Evolutionary conservation across 2,888 invertebrate genomes (phyloP).

Genomic region (Trachelus stipa): DNA sequence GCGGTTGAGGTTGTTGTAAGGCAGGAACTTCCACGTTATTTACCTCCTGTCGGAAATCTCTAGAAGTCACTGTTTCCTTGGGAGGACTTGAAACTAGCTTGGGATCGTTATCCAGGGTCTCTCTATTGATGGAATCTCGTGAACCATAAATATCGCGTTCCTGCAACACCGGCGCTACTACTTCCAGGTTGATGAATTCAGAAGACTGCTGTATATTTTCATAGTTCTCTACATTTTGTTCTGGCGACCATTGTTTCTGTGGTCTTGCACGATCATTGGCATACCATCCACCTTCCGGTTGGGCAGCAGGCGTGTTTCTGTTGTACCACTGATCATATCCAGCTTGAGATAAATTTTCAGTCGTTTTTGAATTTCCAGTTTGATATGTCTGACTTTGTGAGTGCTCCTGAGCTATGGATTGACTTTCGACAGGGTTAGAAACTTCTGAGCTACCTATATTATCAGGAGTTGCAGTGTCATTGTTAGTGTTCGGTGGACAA

Average conservation of each 20-base stretch:
- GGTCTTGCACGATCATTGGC: conserved; percentile 40
- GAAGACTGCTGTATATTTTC: conserved; percentile 56
- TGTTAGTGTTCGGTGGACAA: conserved; percentile 6
- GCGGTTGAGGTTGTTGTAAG: conserved; percentile 37
- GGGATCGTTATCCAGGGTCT: conserved; percentile 59
- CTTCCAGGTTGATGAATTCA: conserved; percentile 60
- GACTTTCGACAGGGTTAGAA: conserved; percentile 32
- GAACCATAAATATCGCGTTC: conserved; percentile 58
- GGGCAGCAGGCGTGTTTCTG: conserved; percentile 40
- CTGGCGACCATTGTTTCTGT: conserved; percentile 42
- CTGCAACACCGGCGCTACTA: conserved; percentile 52
- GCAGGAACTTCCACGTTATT: conserved; percentile 55
- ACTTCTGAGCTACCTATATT: conserved; percentile 29
- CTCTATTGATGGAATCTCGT: conserved; percentile 50
- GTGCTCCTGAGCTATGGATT: conserved; percentile 32
- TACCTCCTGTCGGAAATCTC: conserved; percentile 50
- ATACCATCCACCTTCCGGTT: conserved; percentile 49
- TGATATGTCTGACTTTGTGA: conserved; percentile 19
- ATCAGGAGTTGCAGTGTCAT: conserved; percentile 22
- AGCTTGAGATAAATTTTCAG: conserved; percentile 35
- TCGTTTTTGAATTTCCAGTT: conserved; percentile 18
- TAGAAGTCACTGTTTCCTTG: conserved; percentile 38
- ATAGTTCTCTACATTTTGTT: conserved; percentile 58
- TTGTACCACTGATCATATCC: conserved; percentile 64
- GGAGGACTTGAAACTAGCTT: conserved; percentile 29